phyloP scores from a whole-genome alignment of 1,140 invertebrate species.

The Drosophila lini region DNA sequence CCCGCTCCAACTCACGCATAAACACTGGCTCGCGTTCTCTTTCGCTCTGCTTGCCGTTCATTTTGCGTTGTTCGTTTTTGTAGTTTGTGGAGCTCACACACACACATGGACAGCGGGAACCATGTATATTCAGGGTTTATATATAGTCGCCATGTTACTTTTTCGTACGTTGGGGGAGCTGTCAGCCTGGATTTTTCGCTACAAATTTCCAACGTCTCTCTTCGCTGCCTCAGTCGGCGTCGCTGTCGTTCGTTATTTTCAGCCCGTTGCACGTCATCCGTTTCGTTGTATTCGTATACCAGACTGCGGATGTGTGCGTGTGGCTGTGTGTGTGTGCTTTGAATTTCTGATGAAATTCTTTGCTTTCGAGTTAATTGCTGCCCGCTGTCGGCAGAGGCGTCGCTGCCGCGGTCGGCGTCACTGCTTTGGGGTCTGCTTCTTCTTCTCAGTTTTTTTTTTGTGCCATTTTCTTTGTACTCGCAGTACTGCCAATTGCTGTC shows the following conservation, averaged over 20 bases:
- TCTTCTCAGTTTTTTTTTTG: slow-evolving; percentile 35
- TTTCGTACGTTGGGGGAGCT: slow-evolving; percentile 74
- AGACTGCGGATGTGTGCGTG: slow-evolving; percentile 12
- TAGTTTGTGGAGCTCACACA: slow-evolving; percentile 44
- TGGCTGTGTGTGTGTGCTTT: slow-evolving; percentile 67
- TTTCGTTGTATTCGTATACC: slow-evolving; percentile 5
- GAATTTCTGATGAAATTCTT: slow-evolving; percentile 83
- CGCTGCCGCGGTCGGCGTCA: slow-evolving; percentile 39
- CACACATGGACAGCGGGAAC: slow-evolving; percentile 16
- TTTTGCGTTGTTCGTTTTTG: slow-evolving; percentile 67
- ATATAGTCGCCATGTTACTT: slow-evolving; percentile 72
- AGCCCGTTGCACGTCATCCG: slow-evolving; percentile 73
- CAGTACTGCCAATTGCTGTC: slow-evolving; percentile 47
- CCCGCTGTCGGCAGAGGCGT: slow-evolving; percentile 25
- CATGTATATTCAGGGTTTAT: slow-evolving; percentile 32
- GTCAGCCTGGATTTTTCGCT: slow-evolving; percentile 76
- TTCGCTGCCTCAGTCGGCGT: slow-evolving; percentile 31
- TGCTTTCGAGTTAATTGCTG: slow-evolving; percentile 82
- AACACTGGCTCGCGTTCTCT: slow-evolving; percentile 24
- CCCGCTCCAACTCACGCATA: slow-evolving; percentile 26
- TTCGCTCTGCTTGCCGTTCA: slow-evolving; percentile 33
- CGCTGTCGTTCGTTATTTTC: slow-evolving; percentile 60
- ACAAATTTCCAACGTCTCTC: slow-evolving; percentile 60
- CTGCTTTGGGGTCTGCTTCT: slow-evolving; percentile 13
- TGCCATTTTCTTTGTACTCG: slow-evolving; percentile 76